phyloP scores from a whole-genome alignment of 2,888 invertebrate genomes.

The Choreutis nemorana region DNA sequence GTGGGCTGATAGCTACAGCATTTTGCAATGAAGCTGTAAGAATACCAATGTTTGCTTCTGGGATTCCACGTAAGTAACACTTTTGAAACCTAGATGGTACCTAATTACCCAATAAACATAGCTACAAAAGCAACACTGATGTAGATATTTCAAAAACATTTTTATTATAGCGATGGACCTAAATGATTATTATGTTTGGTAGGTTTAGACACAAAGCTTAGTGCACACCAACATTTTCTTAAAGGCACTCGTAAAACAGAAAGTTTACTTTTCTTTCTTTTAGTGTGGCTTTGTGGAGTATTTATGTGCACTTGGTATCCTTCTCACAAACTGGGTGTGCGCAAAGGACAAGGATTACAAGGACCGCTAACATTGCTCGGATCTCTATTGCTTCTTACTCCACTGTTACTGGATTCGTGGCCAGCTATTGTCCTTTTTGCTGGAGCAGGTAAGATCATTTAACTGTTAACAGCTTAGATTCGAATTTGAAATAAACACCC shows the following conservation, averaged over 20 bases:
- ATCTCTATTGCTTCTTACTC: conserved; percentile 61
- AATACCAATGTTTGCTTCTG: conserved; percentile 40
- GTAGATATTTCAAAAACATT: no score
- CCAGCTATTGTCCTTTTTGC: conserved; percentile 68
- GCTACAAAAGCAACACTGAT: no score
- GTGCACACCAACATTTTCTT: no score
- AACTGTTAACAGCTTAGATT: no score
- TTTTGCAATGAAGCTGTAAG: conserved; percentile 40
- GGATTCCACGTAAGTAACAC: conserved; percentile 47
- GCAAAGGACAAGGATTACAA: conserved; percentile 35
- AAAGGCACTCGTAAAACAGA: conserved; percentile 6
- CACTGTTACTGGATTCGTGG: conserved; percentile 67
- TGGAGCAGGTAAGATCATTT: conserved; percentile 63
- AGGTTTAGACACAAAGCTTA: no score
- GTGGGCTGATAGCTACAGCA: conserved; percentile 38
- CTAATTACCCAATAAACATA: background rate
- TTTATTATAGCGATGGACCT: background rate
- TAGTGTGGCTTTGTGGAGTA: conserved; percentile 59
- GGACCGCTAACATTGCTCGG: conserved; percentile 49
- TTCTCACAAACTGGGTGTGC: conserved; percentile 41
- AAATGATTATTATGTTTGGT: no score
- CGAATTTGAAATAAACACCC: no score
- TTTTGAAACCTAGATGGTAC: background rate
- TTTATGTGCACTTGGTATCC: conserved; percentile 66
- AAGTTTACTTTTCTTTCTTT: conserved; percentile 16